Conservation (phyloP, 2,113 vertebrate species). For the Syngnathus scovelli region DNA sequence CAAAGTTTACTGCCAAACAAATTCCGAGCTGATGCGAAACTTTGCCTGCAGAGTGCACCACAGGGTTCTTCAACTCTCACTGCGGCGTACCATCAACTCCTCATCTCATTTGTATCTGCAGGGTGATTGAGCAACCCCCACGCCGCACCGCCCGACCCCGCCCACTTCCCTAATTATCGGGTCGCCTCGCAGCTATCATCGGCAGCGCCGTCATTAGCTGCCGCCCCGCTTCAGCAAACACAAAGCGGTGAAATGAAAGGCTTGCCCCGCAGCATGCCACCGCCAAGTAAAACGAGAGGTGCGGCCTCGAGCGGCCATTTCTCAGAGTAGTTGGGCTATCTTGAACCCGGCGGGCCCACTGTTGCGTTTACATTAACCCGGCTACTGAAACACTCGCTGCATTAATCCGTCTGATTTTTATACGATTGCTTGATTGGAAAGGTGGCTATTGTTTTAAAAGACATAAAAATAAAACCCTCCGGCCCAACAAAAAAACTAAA, state of each 20-base stretch:
- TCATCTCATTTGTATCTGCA: not conserved
- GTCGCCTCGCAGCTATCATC: constrained; percentile 11
- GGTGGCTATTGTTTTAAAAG: too few species aligned
- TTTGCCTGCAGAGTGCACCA: not conserved
- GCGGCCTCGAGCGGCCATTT: not conserved
- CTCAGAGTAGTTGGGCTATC: too few species aligned
- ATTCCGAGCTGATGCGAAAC: not conserved
- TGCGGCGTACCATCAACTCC: not conserved
- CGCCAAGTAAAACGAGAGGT: not conserved
- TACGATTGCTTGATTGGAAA: too few species aligned
- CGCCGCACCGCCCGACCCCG: too few species aligned
- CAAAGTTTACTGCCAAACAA: not conserved
- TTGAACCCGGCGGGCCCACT: too few species aligned
- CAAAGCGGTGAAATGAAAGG: constrained; percentile 13
- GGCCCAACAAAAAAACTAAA: too few species aligned
- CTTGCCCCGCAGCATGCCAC: not conserved
- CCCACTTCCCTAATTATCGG: constrained; percentile 38
- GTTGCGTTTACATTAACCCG: too few species aligned
- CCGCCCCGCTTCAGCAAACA: constrained; percentile 8
- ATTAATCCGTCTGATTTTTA: too few species aligned
- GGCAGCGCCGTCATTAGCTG: constrained; percentile 44
- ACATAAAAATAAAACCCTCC: too few species aligned
- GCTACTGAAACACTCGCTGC: too few species aligned
- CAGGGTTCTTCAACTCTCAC: not conserved
- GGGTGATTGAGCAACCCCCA: not conserved